Percentiles rank a stretch among this genome's conserved stretches.
Conservation (phyloP, 35 echinoderm and acorn worm genomes). For the Lytechinus variegatus region DNA sequence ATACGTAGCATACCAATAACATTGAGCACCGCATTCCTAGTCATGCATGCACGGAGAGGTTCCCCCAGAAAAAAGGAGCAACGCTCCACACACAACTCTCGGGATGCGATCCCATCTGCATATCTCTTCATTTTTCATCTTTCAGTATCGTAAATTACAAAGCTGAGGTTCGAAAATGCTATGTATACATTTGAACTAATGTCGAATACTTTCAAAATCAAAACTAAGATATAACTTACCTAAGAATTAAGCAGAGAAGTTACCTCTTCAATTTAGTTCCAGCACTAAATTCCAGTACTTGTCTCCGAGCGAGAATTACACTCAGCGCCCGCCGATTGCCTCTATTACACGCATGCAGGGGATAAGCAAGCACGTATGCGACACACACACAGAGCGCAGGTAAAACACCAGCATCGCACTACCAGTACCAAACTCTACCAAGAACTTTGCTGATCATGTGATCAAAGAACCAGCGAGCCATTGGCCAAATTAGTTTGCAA, state of each 20-base stretch:
- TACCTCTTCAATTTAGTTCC: not conserved
- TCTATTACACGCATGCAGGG: not conserved
- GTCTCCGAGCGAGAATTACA: not conserved
- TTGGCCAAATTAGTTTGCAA: constrained; percentile 41
- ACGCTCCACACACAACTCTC: not conserved
- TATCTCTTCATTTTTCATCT: not conserved
- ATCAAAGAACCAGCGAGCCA: not conserved
- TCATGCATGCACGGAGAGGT: not conserved
- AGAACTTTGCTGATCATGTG: constrained; percentile 31
- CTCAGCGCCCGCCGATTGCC: too few species aligned
- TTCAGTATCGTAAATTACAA: not conserved
- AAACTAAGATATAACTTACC: not conserved
- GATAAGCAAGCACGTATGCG: not conserved
- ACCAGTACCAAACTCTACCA: not conserved
- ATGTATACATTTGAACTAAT: not conserved
- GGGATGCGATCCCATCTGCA: not conserved
- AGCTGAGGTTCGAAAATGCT: not conserved
- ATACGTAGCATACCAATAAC: constrained; percentile 46
- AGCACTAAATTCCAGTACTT: not conserved
- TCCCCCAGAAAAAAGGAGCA: not conserved
- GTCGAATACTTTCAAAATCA: not conserved
- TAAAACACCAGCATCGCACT: too few species aligned
- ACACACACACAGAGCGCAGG: not conserved
- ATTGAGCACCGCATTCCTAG: not conserved
- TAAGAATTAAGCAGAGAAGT: not conserved